These are phyloP conservation scores for Otocyon megalotis DNA, from an alignment of 2,113 vertebrate genomes.

Conservation along the genomic window DNA sequence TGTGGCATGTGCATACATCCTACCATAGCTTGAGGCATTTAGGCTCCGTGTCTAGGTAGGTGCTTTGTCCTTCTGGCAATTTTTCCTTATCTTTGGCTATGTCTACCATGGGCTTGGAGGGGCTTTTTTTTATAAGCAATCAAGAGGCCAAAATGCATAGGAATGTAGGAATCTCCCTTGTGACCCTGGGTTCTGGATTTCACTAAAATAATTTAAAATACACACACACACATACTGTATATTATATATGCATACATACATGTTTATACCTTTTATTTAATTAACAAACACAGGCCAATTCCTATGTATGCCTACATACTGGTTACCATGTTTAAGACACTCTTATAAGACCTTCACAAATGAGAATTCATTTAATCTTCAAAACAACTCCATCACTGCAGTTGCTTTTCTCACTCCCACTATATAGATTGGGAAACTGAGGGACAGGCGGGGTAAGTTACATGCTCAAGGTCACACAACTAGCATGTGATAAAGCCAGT, in stretches of 20 bases:
- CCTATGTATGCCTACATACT: background rate
- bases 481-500: background rate
- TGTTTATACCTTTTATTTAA: background rate
- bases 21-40: rapidly evolving
- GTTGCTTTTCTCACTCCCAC: background rate
- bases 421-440: background rate
- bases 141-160: background rate
- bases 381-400: background rate
- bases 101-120: too few relatives aligned
- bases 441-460: background rate
- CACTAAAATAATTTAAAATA: background rate
- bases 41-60: rapidly evolving
- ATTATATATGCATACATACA: background rate
- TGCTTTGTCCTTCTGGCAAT: background rate
- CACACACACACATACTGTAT: background rate
- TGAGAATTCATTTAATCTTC: background rate
- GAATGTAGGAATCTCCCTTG: background rate
- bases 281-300: background rate
- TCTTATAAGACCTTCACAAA: background rate
- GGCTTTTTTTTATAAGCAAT: background rate
- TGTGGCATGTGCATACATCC: rapidly evolving
- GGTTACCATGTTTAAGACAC: background rate
- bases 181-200: background rate
- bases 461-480: background rate
- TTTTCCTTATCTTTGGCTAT: background rate